These are phyloP conservation scores for Sialis fuliginosa DNA, from an alignment of 2,888 invertebrate genomes.

Conservation along the genomic window DNA sequence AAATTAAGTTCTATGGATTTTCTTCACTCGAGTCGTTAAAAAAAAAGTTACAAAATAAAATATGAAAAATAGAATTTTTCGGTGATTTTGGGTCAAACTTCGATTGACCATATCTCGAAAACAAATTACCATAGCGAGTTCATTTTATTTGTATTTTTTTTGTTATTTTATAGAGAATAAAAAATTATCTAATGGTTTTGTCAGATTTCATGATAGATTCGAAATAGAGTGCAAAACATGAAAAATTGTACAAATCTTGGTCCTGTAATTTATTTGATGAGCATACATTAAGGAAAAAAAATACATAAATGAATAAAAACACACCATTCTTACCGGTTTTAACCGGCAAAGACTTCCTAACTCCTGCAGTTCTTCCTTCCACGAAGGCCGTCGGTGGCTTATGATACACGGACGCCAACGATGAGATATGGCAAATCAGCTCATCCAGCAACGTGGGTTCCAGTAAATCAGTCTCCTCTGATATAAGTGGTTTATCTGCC, in stretches of 20 bases:
- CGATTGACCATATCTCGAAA: no score
- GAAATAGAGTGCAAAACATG: no score
- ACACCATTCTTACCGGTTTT: constrained; percentile 29
- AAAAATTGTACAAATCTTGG: no score
- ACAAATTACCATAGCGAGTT: no score
- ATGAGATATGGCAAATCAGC: constrained; percentile 95
- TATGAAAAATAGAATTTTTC: no score
- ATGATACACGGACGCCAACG: constrained; percentile 95
- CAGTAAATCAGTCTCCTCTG: constrained; percentile 94
- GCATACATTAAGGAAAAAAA: neutral
- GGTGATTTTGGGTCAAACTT: no score
- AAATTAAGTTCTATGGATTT: no score
- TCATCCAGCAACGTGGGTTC: constrained; percentile 96
- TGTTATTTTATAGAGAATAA: neutral
- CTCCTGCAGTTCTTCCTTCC: constrained; percentile 57
- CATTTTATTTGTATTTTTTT: neutral
- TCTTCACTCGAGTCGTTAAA: no score
- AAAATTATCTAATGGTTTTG: no score
- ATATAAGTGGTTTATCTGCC: constrained; percentile 97
- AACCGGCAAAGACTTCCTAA: constrained; percentile 64
- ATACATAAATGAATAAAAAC: constrained; percentile 3
- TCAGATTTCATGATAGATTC: no score
- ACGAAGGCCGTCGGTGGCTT: constrained; percentile 98
- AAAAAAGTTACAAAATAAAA: no score
- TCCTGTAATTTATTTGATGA: no score